Evolutionary conservation across 2,797 vertebrate genomes (phyloP).

Genomic region (Pantherophis alleghaniensis): DNA sequence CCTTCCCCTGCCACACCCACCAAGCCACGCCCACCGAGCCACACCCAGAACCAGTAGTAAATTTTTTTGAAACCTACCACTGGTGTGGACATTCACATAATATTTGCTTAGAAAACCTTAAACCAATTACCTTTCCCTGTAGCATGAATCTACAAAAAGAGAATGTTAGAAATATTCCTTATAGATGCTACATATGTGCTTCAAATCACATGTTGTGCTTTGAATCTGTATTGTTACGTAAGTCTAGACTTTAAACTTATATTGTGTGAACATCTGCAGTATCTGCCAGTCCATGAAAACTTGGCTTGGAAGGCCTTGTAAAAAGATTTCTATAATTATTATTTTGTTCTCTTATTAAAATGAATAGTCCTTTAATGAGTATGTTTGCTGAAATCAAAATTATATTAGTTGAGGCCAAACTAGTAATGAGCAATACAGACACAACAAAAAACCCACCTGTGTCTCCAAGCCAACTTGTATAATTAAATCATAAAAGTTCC

Average conservation of each 20-base stretch:
- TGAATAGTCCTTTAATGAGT: conserved; percentile 20
- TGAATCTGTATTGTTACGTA: not conserved
- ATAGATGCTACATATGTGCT: not conserved
- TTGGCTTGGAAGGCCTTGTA: not conserved
- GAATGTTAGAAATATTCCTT: not conserved
- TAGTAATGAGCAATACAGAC: conserved; percentile 14
- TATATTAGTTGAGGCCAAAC: conserved; percentile 8
- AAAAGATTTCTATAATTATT: conserved; percentile 25
- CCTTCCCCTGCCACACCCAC: no score
- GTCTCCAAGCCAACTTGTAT: conserved; percentile 22
- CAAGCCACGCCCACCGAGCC: no score
- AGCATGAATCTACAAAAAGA: not conserved
- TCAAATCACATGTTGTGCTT: not conserved
- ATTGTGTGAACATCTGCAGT: conserved; percentile 22
- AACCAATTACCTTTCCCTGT: not conserved
- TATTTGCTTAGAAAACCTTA: not conserved
- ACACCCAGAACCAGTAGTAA: no score
- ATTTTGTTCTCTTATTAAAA: not conserved
- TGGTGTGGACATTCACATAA: not conserved
- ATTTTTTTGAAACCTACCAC: no score
- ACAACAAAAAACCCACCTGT: not conserved
- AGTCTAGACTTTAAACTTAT: not conserved
- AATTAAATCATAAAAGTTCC: conserved; percentile 26
- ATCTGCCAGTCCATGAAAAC: conserved; percentile 7
- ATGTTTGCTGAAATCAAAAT: conserved; percentile 14